phyloP scores from a whole-genome alignment of 1,140 invertebrate genomes.

The Drosophila saltans region DNA sequence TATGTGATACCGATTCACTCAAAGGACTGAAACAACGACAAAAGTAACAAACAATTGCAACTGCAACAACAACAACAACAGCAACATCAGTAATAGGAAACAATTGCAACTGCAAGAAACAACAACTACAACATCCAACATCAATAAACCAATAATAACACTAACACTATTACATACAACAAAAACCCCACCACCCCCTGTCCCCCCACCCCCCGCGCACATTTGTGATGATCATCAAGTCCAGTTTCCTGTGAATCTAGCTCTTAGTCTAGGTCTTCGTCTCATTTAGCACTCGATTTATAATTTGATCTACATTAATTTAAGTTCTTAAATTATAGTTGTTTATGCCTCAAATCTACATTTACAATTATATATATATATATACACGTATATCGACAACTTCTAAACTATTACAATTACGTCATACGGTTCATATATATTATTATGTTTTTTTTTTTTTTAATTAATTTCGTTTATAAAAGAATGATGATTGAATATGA shows the following conservation, averaged over 20 bases:
- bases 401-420: constrained; percentile 5
- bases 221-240: constrained; percentile 80
- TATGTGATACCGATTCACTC: constrained; percentile 93
- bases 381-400: constrained; percentile 30
- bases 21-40: constrained; percentile 83
- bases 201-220: constrained; percentile 36
- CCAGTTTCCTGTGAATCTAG: constrained; percentile 80
- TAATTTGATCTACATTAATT: constrained; percentile 53
- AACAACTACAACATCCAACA: constrained; percentile 30
- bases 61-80: constrained; percentile 41
- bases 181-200: constrained; percentile 24
- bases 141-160: constrained; percentile 23
- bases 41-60: constrained; percentile 41
- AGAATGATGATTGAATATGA: background rate
- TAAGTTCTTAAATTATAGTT: constrained; percentile 37
- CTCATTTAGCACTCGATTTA: constrained; percentile 68
- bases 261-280: constrained; percentile 68
- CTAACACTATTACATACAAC: constrained; percentile 36
- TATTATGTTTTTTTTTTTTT: constrained; percentile 36
- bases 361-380: constrained; percentile 27
- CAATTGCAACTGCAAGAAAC: background rate
- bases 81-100: constrained; percentile 39
- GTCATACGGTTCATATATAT: background rate
- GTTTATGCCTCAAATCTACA: constrained; percentile 37
- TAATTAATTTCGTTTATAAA: constrained; percentile 16